Evolutionary conservation across 2,113 vertebrate genomes (phyloP).

Genomic region (Probosciger aterrimus): DNA sequence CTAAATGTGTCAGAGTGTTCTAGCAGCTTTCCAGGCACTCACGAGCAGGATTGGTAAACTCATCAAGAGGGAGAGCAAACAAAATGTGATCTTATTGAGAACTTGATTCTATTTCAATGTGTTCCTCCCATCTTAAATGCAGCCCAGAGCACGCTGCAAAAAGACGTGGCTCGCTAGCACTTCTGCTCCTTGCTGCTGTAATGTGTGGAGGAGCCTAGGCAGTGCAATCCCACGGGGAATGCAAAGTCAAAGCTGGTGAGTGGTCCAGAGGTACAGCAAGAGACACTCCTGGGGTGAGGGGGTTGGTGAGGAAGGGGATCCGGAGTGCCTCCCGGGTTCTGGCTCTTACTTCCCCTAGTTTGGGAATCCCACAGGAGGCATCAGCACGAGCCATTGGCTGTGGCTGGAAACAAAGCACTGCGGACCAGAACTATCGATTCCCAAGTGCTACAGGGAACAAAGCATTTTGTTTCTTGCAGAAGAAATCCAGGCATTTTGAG

Average conservation of each 20-base stretch:
- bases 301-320: not conserved
- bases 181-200: not conserved
- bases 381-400: not conserved
- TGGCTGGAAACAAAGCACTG: rapidly evolving
- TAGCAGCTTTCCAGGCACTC: not conserved
- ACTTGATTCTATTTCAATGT: not conserved
- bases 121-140: not conserved
- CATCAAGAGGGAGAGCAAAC: not conserved
- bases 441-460: rapidly evolving
- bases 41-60: not conserved
- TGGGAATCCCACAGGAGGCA: not conserved
- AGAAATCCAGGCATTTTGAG: not conserved
- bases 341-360: not conserved
- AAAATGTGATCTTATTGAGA: not conserved
- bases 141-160: not conserved
- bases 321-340: not conserved
- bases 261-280: not conserved
- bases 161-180: not conserved
- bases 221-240: rapidly evolving
- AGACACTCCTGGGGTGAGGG: rapidly evolving
- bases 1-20: not conserved
- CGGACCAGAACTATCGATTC: not conserved
- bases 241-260: not conserved
- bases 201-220: rapidly evolving
- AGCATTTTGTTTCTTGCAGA: not conserved